Conservation (phyloP, 2,888 invertebrate species). For the Metellina segmentata region DNA sequence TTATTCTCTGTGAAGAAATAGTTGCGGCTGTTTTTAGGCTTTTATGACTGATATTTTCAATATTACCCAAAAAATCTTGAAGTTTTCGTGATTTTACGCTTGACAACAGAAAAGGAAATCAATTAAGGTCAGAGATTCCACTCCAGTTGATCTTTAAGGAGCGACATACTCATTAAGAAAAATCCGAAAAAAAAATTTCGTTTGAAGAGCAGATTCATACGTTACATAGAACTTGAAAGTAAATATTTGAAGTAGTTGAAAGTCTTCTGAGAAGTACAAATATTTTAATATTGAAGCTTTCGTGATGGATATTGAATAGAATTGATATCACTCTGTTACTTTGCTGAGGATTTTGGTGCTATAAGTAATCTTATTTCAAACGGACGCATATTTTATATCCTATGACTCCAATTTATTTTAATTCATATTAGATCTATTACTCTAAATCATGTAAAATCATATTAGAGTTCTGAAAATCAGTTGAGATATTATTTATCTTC, state of each 20-base stretch:
- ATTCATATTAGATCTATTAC: no score
- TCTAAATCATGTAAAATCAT: no score
- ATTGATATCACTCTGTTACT: no score
- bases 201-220: neutral
- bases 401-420: no score
- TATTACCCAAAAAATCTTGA: neutral
- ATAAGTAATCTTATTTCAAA: no score
- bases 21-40: neutral
- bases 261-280: no score
- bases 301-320: no score
- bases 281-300: no score
- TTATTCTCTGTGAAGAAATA: neutral
- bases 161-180: constrained; percentile 2
- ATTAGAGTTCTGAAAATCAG: no score
- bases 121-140: constrained; percentile 44
- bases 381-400: no score
- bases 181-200: neutral
- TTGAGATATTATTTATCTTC: no score
- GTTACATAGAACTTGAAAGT: neutral
- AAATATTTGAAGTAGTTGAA: neutral
- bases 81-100: neutral
- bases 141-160: constrained; percentile 14
- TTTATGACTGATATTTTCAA: neutral
- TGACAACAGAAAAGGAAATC: constrained; percentile 29
- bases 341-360: no score